These are phyloP conservation scores for Drosophila malerkotliana DNA, from an alignment of 1,140 invertebrate species.

Conservation along the genomic window DNA sequence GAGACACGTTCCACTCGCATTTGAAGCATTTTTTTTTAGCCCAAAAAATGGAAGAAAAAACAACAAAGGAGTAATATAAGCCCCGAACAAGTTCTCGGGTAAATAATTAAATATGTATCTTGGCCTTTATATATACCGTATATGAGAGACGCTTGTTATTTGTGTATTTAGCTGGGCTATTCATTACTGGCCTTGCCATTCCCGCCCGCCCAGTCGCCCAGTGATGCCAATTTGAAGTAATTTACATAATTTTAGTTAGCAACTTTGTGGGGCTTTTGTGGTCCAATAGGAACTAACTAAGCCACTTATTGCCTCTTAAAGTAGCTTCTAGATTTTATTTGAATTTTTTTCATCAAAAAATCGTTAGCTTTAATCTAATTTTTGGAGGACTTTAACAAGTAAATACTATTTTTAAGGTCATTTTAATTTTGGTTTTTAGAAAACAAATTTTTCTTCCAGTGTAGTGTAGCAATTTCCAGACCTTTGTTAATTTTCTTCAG, in stretches of 20 bases:
- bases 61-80: slow-evolving; percentile 53
- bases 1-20: slow-evolving; percentile 49
- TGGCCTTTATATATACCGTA: slow-evolving; percentile 16
- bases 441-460: too few species aligned
- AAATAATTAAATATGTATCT: slow-evolving; percentile 65
- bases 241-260: slow-evolving; percentile 66
- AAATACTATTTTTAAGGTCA: not conserved
- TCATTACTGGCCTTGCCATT: slow-evolving; percentile 47
- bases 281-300: too few species aligned
- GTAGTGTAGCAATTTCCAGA: too few species aligned
- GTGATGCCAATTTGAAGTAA: slow-evolving; percentile 52
- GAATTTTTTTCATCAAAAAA: not conserved
- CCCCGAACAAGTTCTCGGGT: slow-evolving; percentile 68
- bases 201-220: slow-evolving; percentile 35
- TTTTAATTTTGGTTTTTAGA: not conserved
- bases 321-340: not conserved
- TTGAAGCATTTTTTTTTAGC: slow-evolving; percentile 26
- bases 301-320: not conserved
- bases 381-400: not conserved
- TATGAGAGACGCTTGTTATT: slow-evolving; percentile 52
- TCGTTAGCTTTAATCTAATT: too few species aligned
- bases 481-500: not conserved
- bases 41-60: slow-evolving; percentile 37
- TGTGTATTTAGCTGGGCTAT: slow-evolving; percentile 44
- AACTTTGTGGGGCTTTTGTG: too few species aligned